These are phyloP conservation scores for Apeltes quadracus DNA, from an alignment of 2,113 vertebrate genomes.

Conservation along the genomic window DNA sequence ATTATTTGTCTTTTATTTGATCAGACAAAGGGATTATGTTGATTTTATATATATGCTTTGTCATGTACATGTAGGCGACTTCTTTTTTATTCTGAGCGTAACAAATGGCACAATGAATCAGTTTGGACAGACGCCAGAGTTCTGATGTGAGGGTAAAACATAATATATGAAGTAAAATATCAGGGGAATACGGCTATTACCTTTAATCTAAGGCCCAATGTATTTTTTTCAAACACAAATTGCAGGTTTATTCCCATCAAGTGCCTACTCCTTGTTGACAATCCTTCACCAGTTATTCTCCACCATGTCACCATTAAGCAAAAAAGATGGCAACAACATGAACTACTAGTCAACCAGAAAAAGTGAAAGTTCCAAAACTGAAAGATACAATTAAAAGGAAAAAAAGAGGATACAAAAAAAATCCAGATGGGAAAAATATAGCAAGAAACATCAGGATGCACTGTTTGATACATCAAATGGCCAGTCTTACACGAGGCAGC, in stretches of 20 bases:
- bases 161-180: not conserved
- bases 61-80: not conserved
- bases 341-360: slow-evolving; percentile 10
- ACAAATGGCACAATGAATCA: not conserved
- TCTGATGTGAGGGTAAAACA: not conserved
- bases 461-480: slow-evolving; percentile 70
- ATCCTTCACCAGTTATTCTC: not conserved
- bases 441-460: slow-evolving; percentile 58
- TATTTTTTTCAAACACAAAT: not conserved
- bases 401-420: slow-evolving; percentile 38
- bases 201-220: not conserved
- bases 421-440: slow-evolving; percentile 65
- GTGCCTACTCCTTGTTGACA: not conserved
- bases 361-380: slow-evolving; percentile 20
- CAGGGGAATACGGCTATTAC: not conserved
- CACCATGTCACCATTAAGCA: not conserved
- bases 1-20: not conserved
- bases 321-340: not conserved
- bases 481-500: slow-evolving; percentile 54
- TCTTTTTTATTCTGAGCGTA: not conserved
- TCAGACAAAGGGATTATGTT: not conserved
- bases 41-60: not conserved
- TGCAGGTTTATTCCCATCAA: not conserved
- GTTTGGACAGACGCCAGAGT: not conserved
- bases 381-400: not conserved